Percentiles rank a stretch among this genome's conserved stretches.
Evolutionary conservation across 1,140 invertebrate genomes (phyloP).

Genomic region (Pseudomyrmex cubaensis): DNA sequence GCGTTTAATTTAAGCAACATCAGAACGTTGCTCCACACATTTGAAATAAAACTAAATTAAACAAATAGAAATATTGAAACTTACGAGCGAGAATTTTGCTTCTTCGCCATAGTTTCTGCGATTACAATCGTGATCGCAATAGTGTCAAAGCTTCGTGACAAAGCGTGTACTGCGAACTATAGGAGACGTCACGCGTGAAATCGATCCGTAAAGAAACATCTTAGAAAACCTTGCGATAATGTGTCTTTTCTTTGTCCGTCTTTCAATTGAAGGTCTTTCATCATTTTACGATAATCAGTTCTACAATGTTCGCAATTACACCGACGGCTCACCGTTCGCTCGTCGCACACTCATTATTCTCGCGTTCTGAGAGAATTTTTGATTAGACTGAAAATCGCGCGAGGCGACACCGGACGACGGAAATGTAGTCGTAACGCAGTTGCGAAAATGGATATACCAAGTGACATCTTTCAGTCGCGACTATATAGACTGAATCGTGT

Average conservation of each 20-base stretch:
- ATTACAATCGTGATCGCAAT: no score
- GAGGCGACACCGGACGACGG: neutral
- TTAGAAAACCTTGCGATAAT: neutral
- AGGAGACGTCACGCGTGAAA: no score
- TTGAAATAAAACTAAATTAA: no score
- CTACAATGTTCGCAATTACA: neutral
- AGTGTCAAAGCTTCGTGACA: no score
- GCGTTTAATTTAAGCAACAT: no score
- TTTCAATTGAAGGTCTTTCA: slow-evolving; percentile 39
- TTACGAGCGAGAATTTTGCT: no score
- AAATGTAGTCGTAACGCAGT: neutral
- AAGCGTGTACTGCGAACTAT: no score
- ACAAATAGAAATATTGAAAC: no score
- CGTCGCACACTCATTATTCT: neutral
- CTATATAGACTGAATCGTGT: slow-evolving; percentile 23
- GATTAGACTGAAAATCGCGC: slow-evolving; percentile 19
- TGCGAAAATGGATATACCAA: slow-evolving; percentile 32
- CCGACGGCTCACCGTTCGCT: neutral
- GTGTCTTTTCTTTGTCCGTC: no score
- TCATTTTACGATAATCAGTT: slow-evolving; percentile 7
- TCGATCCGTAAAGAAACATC: no score
- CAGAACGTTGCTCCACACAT: no score
- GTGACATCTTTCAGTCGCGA: slow-evolving; percentile 31
- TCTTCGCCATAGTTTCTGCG: no score
- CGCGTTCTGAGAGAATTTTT: slow-evolving; percentile 49